These are phyloP conservation scores for Cetoscarus ocellatus DNA, from an alignment of 2,797 vertebrate genomes.

Conservation along the genomic window DNA sequence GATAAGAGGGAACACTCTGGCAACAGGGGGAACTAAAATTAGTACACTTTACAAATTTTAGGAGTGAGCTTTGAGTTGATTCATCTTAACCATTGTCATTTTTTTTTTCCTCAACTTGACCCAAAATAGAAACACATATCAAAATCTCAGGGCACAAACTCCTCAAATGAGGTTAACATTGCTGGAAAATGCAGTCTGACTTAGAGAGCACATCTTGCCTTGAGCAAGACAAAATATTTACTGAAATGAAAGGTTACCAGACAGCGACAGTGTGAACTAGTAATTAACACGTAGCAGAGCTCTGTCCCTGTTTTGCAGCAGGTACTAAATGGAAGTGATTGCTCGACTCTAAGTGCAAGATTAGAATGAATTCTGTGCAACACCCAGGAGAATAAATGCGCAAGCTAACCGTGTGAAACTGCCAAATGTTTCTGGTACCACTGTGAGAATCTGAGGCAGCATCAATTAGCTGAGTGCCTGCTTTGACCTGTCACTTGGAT, in stretches of 20 bases:
- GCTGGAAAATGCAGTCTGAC: background rate
- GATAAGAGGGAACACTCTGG: too few species aligned
- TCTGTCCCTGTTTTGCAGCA: conserved; percentile 44
- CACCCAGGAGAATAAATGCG: conserved; percentile 65
- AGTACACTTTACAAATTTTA: too few species aligned
- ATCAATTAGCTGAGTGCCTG: conserved; percentile 84
- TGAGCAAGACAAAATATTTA: conserved; percentile 24
- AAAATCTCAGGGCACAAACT: conserved; percentile 10
- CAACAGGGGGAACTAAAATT: too few species aligned
- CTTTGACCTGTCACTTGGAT: conserved; percentile 86
- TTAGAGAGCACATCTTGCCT: conserved; percentile 6
- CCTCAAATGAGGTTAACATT: conserved; percentile 5
- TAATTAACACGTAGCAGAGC: conserved; percentile 46
- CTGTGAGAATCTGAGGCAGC: conserved; percentile 72
- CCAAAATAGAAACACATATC: conserved; percentile 9
- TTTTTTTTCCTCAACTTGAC: too few species aligned
- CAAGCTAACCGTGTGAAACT: conserved; percentile 67
- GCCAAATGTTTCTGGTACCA: conserved; percentile 73
- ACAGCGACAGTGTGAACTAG: conserved; percentile 22
- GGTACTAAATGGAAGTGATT: conserved; percentile 50
- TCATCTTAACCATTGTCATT: too few species aligned
- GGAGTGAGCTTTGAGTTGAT: too few species aligned
- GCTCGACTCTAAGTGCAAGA: conserved; percentile 51
- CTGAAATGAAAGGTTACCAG: conserved; percentile 16
- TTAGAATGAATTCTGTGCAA: conserved; percentile 46